A percentile compares a stretch with the other conserved stretches of the same genome.
phyloP scores from a whole-genome alignment of 30 jellyfish, hydroid and myxozoan species.

The Aurelia aurita complex sp. Pacific region DNA sequence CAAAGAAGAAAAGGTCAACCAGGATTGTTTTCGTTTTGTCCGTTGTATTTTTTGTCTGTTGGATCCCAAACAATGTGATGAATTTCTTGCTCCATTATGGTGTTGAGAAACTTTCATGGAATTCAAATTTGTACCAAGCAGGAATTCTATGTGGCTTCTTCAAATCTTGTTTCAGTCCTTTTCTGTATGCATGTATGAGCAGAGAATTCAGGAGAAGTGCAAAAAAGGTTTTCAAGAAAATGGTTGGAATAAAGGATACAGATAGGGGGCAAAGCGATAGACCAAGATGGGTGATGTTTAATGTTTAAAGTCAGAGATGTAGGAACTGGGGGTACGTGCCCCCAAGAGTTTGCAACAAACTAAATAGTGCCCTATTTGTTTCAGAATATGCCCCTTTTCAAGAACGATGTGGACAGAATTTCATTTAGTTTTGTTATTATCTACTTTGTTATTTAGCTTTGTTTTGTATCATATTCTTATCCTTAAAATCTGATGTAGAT shows the following conservation, averaged over 20 bases:
- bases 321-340: no score
- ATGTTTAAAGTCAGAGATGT: no score
- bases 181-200: constrained; percentile 77
- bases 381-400: no score
- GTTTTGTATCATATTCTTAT: no score
- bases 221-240: constrained; percentile 16
- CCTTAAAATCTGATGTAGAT: no score
- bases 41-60: constrained; percentile 73
- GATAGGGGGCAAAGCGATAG: no score
- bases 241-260: not conserved
- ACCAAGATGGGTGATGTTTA: no score
- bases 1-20: constrained; percentile 46
- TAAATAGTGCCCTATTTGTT: no score
- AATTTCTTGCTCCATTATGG: constrained; percentile 52
- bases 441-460: no score
- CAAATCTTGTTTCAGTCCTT: constrained; percentile 84
- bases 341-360: no score
- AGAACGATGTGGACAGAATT: no score
- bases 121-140: constrained; percentile 67
- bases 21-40: constrained; percentile 46
- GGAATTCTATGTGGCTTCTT: constrained; percentile 59
- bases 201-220: constrained; percentile 59
- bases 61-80: constrained; percentile 76
- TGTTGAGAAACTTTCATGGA: constrained; percentile 55
- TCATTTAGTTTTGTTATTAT: no score